Percentiles rank a stretch among this genome's conserved stretches.
phyloP scores from a whole-genome alignment of 2,797 vertebrate genomes.

The Gymnocypris eckloni region DNA sequence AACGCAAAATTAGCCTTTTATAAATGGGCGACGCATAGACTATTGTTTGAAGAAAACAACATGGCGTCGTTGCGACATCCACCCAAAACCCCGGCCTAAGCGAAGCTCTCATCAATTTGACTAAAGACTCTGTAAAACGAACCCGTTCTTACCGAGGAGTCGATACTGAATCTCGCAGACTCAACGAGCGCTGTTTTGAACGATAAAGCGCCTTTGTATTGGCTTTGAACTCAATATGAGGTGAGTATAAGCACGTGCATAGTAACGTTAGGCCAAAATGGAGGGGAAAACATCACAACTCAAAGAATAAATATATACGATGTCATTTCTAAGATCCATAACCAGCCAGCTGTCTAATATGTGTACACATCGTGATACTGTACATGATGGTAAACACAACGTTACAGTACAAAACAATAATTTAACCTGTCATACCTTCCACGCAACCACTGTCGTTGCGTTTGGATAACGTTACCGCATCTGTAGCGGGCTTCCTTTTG shows the following conservation, averaged over 20 bases:
- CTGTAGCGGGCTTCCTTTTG: conserved; percentile 29
- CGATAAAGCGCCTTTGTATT: not conserved
- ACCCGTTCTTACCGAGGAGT: not conserved
- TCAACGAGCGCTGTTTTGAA: conserved; percentile 1
- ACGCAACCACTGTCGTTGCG: conserved; percentile 58
- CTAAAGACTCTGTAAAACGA: conserved; percentile 25
- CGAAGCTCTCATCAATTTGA: not conserved
- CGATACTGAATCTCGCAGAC: conserved; percentile 20
- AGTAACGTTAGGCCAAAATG: conserved; percentile 18
- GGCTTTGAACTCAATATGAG: not conserved
- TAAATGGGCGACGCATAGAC: not conserved
- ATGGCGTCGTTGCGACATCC: conserved; percentile 45
- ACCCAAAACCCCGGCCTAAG: not conserved
- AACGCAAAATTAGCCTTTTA: not conserved
- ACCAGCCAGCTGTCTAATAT: not conserved
- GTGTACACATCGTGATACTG: too few relatives aligned
- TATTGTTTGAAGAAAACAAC: conserved; percentile 36
- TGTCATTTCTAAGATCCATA: not conserved
- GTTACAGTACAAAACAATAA: not conserved
- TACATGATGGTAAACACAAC: not conserved
- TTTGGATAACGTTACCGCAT: conserved; percentile 8
- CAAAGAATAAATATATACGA: not conserved
- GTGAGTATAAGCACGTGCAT: not conserved
- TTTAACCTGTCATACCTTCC: conserved; percentile 52
- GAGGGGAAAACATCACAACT: not conserved